Evolutionary conservation across 2,113 vertebrate species (phyloP).

Genomic region (Alaudala cheleensis): DNA sequence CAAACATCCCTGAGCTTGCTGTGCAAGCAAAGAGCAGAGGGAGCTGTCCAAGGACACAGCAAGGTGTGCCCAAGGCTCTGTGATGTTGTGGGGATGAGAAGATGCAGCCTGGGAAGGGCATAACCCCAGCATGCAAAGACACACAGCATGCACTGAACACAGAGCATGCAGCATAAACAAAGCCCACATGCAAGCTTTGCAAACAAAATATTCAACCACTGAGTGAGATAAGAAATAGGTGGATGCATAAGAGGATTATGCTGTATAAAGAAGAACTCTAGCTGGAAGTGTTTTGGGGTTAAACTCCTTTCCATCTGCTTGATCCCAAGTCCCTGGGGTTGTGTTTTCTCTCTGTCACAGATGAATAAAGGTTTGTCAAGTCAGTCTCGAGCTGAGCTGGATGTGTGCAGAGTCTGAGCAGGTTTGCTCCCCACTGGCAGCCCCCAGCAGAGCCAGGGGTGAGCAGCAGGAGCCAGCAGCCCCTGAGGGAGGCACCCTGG

Average conservation of each 20-base stretch:
- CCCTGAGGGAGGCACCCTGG: not conserved
- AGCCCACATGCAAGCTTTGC: not conserved
- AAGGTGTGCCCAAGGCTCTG: not conserved
- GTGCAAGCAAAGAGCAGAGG: not conserved
- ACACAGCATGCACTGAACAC: not conserved
- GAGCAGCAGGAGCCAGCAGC: too few species aligned
- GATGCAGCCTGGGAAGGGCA: not conserved
- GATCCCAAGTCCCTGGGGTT: constrained; percentile 1
- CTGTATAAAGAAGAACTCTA: not conserved
- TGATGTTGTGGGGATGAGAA: not conserved
- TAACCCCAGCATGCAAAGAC: not conserved
- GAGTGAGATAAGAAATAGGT: constrained; percentile 22
- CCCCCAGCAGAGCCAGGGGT: too few species aligned
- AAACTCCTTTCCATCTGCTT: constrained; percentile 10
- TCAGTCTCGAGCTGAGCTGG: not conserved
- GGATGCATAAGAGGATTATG: not conserved
- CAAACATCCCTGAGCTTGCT: not conserved
- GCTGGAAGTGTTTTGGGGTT: not conserved
- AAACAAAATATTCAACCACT: constrained; percentile 14
- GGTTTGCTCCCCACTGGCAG: not conserved
- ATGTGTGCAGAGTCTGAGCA: not conserved
- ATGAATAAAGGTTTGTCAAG: not conserved
- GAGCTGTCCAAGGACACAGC: not conserved
- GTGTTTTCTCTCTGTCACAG: not conserved
- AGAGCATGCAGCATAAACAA: not conserved